phyloP scores from a whole-genome alignment of 2,888 invertebrate species.

The Hirtodrosophila cameraria region DNA sequence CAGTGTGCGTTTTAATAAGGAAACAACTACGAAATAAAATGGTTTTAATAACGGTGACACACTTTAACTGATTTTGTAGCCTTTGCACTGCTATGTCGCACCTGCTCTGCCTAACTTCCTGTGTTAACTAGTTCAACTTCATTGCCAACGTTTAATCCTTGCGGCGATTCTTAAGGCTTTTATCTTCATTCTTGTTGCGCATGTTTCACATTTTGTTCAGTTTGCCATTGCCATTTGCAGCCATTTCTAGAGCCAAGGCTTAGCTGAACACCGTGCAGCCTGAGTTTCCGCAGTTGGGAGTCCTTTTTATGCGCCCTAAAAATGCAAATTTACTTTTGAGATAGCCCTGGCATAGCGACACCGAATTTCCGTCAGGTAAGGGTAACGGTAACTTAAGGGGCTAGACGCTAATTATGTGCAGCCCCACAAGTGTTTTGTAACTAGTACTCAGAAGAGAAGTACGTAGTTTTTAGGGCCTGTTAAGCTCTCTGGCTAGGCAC shows the following conservation, averaged over 20 bases:
- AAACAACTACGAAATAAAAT: too few species aligned
- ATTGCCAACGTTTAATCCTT: constrained; percentile 44
- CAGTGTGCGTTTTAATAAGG: too few species aligned
- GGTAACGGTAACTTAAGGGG: constrained; percentile 59
- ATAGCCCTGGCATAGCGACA: constrained; percentile 28
- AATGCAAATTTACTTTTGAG: constrained; percentile 71
- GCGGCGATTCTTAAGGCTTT: constrained; percentile 32
- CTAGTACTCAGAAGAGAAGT: constrained; percentile 16
- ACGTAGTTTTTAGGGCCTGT: constrained; percentile 59
- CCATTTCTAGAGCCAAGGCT: constrained; percentile 3
- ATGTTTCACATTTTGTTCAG: constrained; percentile 58
- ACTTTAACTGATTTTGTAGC: constrained; percentile 20
- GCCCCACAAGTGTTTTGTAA: constrained; percentile 56
- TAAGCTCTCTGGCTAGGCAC: constrained; percentile 52
- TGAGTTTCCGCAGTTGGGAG: constrained; percentile 33
- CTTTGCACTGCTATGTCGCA: not conserved
- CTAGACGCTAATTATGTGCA: constrained; percentile 71
- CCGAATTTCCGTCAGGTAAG: constrained; percentile 22
- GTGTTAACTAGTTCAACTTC: constrained; percentile 7
- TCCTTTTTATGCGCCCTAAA: constrained; percentile 62
- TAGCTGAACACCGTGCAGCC: constrained; percentile 28
- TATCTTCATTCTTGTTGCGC: constrained; percentile 54
- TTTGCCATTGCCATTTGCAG: too few species aligned
- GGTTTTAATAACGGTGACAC: too few species aligned
- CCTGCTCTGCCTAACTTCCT: not conserved